Conservation (phyloP, 2,797 vertebrate species). For the Glyptemys insculpta region DNA sequence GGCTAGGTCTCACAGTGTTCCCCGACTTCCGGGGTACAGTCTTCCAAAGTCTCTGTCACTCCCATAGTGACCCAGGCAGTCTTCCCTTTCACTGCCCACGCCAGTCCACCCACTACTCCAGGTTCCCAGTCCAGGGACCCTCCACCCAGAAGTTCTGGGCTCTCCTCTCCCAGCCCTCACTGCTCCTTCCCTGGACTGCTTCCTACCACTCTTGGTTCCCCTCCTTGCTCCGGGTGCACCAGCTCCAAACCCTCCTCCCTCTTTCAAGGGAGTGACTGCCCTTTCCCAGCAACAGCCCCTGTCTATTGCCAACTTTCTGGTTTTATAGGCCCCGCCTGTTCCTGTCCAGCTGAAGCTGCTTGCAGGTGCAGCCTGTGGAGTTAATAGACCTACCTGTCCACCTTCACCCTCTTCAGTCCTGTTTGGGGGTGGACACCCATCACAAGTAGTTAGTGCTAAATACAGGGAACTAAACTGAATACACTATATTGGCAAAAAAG, state of each 20-base stretch:
- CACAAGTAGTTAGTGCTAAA: not conserved
- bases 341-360: not conserved
- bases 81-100: not conserved
- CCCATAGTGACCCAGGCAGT: not conserved
- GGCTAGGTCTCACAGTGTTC: too few species aligned
- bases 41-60: not conserved
- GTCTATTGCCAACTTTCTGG: not conserved
- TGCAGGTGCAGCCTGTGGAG: not conserved
- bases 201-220: not conserved
- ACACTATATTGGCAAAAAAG: not conserved
- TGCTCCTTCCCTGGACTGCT: not conserved
- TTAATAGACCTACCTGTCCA: too few species aligned
- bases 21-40: too few species aligned
- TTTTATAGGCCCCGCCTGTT: too few species aligned
- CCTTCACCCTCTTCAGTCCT: too few species aligned
- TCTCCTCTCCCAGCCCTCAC: not conserved
- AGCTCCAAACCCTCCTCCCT: not conserved
- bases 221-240: not conserved
- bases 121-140: not conserved
- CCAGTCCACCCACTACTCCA: not conserved
- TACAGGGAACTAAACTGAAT: not conserved
- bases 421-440: too few species aligned
- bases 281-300: not conserved
- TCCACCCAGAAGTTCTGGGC: not conserved
- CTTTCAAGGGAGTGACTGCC: not conserved